A percentile compares a stretch with the other conserved stretches of the same genome.
These are phyloP conservation scores for Varecia variegata DNA, from an alignment of 2,797 vertebrate genomes.

Conservation along the genomic window DNA sequence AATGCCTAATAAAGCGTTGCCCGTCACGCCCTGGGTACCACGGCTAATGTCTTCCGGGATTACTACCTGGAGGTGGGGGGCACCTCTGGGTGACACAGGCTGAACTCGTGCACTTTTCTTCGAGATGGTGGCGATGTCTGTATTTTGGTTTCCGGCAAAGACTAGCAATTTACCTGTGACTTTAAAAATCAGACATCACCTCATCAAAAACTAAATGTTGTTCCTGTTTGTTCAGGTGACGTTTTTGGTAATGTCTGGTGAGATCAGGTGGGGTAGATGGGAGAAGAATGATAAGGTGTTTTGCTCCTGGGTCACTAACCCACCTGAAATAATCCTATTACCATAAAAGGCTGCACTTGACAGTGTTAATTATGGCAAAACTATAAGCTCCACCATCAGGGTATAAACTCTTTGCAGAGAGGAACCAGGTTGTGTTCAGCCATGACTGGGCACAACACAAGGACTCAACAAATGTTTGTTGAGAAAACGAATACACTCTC, in stretches of 20 bases:
- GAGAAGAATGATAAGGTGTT: neutral
- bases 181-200: slow-evolving; percentile 63
- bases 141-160: neutral
- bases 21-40: neutral
- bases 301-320: neutral
- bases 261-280: neutral
- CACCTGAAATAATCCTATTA: neutral
- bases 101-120: neutral
- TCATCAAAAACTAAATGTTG: slow-evolving; percentile 18
- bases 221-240: slow-evolving; percentile 43
- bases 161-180: slow-evolving; percentile 42
- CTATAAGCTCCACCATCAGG: too few relatives aligned
- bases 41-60: fast-evolving
- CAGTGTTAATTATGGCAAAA: neutral
- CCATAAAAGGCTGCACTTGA: neutral
- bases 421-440: neutral
- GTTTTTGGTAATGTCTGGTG: slow-evolving; percentile 41
- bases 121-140: neutral
- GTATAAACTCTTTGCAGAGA: neutral
- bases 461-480: too few relatives aligned
- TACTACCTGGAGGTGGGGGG: neutral
- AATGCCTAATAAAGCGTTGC: neutral
- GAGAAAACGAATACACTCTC: neutral
- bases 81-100: neutral
- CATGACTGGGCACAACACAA: neutral